Conservation (phyloP, 2,888 invertebrate species). For the Rugalucina vietnamica region DNA sequence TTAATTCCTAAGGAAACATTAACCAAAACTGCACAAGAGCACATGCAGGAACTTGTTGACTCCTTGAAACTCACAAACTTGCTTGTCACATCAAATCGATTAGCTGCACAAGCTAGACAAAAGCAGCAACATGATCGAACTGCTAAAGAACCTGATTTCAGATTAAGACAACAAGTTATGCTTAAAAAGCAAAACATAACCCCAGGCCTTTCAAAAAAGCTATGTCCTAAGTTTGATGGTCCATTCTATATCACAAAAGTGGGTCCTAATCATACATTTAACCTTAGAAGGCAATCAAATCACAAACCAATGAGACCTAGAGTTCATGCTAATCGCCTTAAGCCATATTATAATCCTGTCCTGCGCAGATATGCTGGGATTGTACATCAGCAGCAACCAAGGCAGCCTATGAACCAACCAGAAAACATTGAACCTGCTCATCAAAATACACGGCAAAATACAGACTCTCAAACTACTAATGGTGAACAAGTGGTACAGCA, state of each 20-base stretch:
- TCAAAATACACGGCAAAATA: not conserved
- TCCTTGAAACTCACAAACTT: constrained; percentile 18
- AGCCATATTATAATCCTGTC: not conserved
- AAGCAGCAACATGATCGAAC: constrained; percentile 41
- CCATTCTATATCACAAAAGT: constrained; percentile 40
- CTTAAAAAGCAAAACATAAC: not conserved
- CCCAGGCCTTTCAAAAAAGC: constrained; percentile 34
- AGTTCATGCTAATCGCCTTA: constrained; percentile 5
- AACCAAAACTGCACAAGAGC: constrained; percentile 11
- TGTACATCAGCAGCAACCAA: not conserved
- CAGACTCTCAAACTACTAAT: no score
- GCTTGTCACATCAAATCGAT: constrained; percentile 21
- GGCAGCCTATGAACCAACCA: not conserved
- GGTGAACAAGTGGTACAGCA: no score
- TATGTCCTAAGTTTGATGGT: constrained; percentile 37
- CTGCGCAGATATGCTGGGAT: not conserved
- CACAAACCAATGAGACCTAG: not conserved
- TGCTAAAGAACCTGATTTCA: constrained; percentile 15
- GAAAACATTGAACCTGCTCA: not conserved
- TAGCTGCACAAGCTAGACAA: constrained; percentile 22
- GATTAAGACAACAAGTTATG: constrained; percentile 28
- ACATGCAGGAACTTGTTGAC: constrained; percentile 10
- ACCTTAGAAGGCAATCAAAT: not conserved
- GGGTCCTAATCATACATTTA: constrained; percentile 45
- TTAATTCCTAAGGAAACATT: constrained; percentile 26